These are phyloP conservation scores for Zosterops lateralis DNA, from an alignment of 2,113 vertebrate genomes.

Conservation along the genomic window DNA sequence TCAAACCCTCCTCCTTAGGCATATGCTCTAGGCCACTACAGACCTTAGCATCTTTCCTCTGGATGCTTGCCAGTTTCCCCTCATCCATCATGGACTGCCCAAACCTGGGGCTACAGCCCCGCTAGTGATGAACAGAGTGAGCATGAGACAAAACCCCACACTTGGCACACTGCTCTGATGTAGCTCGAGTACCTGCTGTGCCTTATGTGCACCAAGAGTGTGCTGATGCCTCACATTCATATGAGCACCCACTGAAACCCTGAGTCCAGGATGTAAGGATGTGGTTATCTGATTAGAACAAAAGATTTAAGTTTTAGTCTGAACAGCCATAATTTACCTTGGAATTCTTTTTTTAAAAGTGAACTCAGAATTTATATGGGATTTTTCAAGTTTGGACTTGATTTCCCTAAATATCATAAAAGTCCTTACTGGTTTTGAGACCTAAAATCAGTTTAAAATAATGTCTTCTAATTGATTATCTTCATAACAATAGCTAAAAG, in stretches of 20 bases:
- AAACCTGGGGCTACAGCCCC: neutral
- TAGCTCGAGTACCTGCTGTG: accelerated
- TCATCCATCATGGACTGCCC: neutral
- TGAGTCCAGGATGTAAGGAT: too few species aligned
- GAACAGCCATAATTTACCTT: neutral
- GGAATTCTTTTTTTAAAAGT: neutral
- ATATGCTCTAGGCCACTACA: neutral
- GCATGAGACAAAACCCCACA: neutral
- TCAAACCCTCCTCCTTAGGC: neutral
- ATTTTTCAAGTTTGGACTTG: neutral
- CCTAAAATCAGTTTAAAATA: neutral
- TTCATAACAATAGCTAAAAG: neutral
- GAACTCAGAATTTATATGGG: neutral
- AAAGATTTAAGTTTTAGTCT: neutral
- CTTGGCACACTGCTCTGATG: neutral
- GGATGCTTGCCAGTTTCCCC: neutral
- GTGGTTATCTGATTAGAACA: neutral
- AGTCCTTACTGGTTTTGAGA: neutral
- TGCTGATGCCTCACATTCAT: neutral
- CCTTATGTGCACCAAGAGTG: neutral
- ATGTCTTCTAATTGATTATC: neutral
- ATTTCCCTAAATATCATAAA: neutral
- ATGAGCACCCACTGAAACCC: neutral
- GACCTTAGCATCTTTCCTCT: neutral
- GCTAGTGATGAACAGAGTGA: neutral